Base-by-base conservation (phyloP, 2,113 vertebrate genomes). In the Lampris megalopsis region DNA sequence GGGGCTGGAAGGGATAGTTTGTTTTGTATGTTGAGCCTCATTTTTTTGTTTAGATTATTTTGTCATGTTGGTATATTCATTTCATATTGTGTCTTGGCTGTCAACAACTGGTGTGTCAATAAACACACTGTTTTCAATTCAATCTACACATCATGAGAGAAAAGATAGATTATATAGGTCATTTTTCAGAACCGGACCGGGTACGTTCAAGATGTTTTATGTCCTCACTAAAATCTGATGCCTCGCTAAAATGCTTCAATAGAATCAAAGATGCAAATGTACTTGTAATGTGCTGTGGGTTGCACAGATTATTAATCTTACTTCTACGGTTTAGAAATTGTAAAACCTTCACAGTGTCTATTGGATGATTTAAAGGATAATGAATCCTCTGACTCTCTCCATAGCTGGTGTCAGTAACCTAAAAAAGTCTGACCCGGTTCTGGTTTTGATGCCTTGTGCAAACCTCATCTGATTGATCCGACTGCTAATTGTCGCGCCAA, bases 341-440 rank as follows among this genome's bases (percentile, higher is more conserved):
- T 24, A 40, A 52, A 42, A 68, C 37, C 52, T 72, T 54, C 3
- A 54, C 24, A n/a, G 48, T 41, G 60, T 79, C 61, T 9, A 73
- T 9, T 54, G 56, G 65, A 40, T 68, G 58, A 65, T 64, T 13
- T 10, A 43, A n/a, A 53, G 38, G 8, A 58, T 52, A 73, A 47
- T 43, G 4, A 42, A 10, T 68, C 43, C 64, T n/a, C 38, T 2
- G 35, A 7, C 9, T 36, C 49, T 45, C 7, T 4, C 7, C 43
- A 41, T 54, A 50, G 5, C 52, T 36, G 24, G 43, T 42, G 45
- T 45, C 54, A 52, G 68, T 53, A 80, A 69, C 65, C 41, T 35
- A 63, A 75, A 75, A 77, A 77, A 88, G 73, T 62, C 73, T 69
- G 59, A 75, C 73, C 70, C 85, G 35, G 73, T 77, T 75, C 62